Conservation (phyloP, 2,888 invertebrate species). For the Trachelus iudaicus region DNA sequence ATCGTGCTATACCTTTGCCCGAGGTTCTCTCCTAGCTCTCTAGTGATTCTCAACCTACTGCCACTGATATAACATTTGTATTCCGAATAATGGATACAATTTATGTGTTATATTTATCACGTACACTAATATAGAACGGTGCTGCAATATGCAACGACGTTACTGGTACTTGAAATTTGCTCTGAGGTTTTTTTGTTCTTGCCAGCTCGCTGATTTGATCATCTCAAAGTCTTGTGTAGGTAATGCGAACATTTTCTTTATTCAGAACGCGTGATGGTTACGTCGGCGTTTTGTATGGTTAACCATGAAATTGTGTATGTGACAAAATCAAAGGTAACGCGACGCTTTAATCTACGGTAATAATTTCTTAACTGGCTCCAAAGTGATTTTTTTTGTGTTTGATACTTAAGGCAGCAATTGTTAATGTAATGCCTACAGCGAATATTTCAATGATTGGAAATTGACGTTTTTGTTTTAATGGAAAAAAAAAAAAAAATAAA, state of each 20-base stretch:
- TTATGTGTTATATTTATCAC: not conserved
- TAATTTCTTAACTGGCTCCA: not conserved
- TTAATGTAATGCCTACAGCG: not conserved
- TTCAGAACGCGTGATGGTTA: not conserved
- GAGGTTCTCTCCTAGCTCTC: slow-evolving; percentile 16
- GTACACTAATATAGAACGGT: not conserved
- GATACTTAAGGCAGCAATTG: not conserved
- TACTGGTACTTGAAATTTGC: not conserved
- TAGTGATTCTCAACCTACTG: slow-evolving; percentile 42
- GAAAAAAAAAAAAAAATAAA: not conserved
- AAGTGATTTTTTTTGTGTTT: not conserved
- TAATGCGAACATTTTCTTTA: not conserved
- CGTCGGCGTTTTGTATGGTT: not conserved
- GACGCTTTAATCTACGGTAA: not conserved
- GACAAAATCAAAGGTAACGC: not conserved
- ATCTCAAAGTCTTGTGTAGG: not conserved
- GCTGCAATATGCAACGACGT: not conserved
- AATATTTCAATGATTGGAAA: not conserved
- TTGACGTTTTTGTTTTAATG: not conserved
- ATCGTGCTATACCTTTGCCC: slow-evolving; percentile 20
- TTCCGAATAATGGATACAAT: not conserved
- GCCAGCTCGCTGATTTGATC: not conserved
- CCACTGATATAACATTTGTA: not conserved
- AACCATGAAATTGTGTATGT: not conserved
- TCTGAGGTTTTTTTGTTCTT: not conserved